Evolutionary conservation across 2,797 vertebrate genomes (phyloP), one percentile per base, ranked within the genome.

Genomic region (Brachyalestes nurse): DNA sequence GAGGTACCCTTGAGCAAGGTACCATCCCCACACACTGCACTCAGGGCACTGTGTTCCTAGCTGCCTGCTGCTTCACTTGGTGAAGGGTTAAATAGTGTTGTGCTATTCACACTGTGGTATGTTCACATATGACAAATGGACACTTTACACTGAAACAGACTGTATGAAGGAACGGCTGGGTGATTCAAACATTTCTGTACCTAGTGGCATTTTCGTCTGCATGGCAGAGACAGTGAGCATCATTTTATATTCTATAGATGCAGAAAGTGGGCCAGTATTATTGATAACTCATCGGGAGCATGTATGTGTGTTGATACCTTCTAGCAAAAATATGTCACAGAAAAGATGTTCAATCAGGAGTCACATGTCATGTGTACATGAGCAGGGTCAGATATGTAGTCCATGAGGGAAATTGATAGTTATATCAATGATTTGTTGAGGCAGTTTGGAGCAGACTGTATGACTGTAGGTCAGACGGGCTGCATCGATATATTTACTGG

Each of bases 241-340:
- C 67, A 19, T 40, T 12, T 28, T n/a, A 40, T 13, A 38, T 19
- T 6, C 38, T 6, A 77, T 21, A 6, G 3, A 65, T 25, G 9
- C 14, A 28, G 28, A 34, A 66, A 40, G 6, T 75, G 72, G 38
- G 47, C 21, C 64, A 71, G 19, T 10, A 40, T 17, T 58, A 69
- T 69, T 58, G 62, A 65, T 23, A 28, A 78, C 21, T 4, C 42
- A 13, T 78, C 13, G 49, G 8, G 47, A 1, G 47, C 10, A 2
- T 14, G 47, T 49, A 10, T 49, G 47, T 7, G 47, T 49, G 47
- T 49, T 0, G 17, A 17, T 16, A 6, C 9, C 67, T 9, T 5
- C 67, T n/a, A 38, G 70, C n/a, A 6, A 34, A 72, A 72, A 34
- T 47, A 72, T 72, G 64, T 2, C 69, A 72, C 69, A 72, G 14